Evolutionary conservation across 2,888 invertebrate species (phyloP).

Genomic region (Athalia cordata): DNA sequence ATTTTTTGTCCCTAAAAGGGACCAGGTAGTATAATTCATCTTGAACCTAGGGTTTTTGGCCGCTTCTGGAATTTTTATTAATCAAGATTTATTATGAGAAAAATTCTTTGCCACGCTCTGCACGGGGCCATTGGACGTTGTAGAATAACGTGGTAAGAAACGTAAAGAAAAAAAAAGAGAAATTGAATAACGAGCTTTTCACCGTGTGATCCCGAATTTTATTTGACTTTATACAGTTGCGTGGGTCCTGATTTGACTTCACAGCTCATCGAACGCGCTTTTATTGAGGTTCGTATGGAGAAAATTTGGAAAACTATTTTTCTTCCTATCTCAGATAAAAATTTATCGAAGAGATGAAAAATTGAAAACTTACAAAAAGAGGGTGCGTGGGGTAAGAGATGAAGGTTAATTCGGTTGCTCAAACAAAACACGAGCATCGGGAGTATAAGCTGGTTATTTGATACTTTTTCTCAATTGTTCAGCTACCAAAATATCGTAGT

Average conservation of each 20-base stretch:
- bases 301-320: no score
- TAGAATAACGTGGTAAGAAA: background rate
- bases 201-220: background rate
- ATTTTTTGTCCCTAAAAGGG: slow-evolving; percentile 43
- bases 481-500: slow-evolving; percentile 61
- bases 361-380: background rate
- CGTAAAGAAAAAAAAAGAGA: background rate
- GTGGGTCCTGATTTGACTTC: no score
- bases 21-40: slow-evolving; percentile 40
- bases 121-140: slow-evolving; percentile 5
- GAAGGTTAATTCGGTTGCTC: slow-evolving; percentile 8
- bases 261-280: no score
- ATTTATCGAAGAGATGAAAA: slow-evolving; percentile 20
- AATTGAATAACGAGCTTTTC: background rate
- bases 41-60: slow-evolving; percentile 33
- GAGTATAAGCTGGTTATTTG: slow-evolving; percentile 50
- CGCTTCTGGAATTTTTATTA: slow-evolving; percentile 44
- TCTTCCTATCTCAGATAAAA: background rate
- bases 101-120: slow-evolving; percentile 9
- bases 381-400: background rate
- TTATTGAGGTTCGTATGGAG: no score
- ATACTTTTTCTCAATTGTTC: slow-evolving; percentile 57
- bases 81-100: slow-evolving; percentile 41
- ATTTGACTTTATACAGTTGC: background rate
- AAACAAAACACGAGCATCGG: background rate